phyloP scores from a whole-genome alignment of 2,888 invertebrate species.

The Caenorhabditis doughertyi region DNA sequence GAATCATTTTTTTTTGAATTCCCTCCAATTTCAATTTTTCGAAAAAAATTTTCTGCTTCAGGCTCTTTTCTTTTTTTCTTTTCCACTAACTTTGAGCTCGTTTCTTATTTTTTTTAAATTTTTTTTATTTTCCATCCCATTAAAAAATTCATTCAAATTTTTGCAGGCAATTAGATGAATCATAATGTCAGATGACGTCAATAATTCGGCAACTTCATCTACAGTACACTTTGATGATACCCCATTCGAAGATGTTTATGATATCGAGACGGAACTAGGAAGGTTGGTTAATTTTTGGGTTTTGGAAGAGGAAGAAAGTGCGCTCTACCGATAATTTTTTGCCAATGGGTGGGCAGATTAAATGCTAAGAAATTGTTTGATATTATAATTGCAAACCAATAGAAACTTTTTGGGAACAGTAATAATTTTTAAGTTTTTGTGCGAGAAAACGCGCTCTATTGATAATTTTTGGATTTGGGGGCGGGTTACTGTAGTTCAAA shows the following conservation, averaged over 20 bases:
- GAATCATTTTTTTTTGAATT: too few species aligned
- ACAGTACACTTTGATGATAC: slow-evolving; percentile 82
- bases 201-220: slow-evolving; percentile 40
- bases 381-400: too few species aligned
- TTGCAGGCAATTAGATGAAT: slow-evolving; percentile 59
- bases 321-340: not conserved
- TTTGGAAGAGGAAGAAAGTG: not conserved
- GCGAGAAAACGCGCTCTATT: too few species aligned
- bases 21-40: too few species aligned
- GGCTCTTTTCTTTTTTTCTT: too few species aligned
- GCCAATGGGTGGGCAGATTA: too few species aligned
- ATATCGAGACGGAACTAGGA: slow-evolving; percentile 86
- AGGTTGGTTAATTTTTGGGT: slow-evolving; percentile 83
- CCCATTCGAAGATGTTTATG: slow-evolving; percentile 85
- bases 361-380: too few species aligned
- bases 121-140: not conserved
- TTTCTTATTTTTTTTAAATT: not conserved
- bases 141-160: not conserved
- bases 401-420: too few species aligned
- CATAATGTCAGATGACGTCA: slow-evolving; percentile 65
- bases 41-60: too few species aligned
- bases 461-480: too few species aligned
- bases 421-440: too few species aligned
- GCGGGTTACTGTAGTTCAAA: too few species aligned
- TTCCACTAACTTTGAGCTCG: not conserved